These are phyloP conservation scores for Drosophila infuscata DNA, from an alignment of 2,888 invertebrate species.

Conservation along the genomic window DNA sequence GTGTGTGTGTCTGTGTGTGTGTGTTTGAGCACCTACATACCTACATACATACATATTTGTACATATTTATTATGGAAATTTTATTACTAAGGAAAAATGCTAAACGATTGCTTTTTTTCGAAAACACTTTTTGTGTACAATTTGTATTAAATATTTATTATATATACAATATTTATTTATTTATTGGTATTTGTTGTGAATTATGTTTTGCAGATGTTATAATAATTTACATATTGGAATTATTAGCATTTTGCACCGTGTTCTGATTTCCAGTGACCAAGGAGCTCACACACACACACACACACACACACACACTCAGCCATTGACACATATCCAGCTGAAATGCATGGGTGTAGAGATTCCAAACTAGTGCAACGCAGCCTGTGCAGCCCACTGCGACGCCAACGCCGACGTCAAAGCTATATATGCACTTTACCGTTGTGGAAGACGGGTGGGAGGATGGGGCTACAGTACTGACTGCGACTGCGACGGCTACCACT, in stretches of 20 bases:
- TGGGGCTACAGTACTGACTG: slow-evolving; percentile 13
- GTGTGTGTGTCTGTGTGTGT: not conserved
- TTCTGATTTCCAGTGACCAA: slow-evolving; percentile 3
- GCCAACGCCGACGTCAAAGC: not conserved
- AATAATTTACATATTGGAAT: not conserved
- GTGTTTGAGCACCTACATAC: not conserved
- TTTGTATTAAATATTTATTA: not conserved
- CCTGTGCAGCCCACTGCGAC: slow-evolving; percentile 21
- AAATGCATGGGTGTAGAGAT: not conserved
- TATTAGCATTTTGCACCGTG: not conserved
- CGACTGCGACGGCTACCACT: slow-evolving; percentile 7
- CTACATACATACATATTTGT: not conserved
- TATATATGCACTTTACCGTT: not conserved
- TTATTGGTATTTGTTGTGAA: not conserved
- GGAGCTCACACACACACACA: not conserved
- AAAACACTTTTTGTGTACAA: not conserved
- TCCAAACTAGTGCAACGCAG: slow-evolving; percentile 9
- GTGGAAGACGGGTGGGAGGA: too few relatives aligned
- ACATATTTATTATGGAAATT: slow-evolving; percentile 21
- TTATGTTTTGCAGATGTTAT: not conserved
- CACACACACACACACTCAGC: not conserved
- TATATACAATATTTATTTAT: not conserved
- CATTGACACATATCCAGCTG: not conserved
- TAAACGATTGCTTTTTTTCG: slow-evolving; percentile 8
- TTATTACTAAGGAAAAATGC: slow-evolving; percentile 38